Evolutionary conservation across 2,888 invertebrate genomes (phyloP).

Genomic region (Lissocephala sabroskyi): DNA sequence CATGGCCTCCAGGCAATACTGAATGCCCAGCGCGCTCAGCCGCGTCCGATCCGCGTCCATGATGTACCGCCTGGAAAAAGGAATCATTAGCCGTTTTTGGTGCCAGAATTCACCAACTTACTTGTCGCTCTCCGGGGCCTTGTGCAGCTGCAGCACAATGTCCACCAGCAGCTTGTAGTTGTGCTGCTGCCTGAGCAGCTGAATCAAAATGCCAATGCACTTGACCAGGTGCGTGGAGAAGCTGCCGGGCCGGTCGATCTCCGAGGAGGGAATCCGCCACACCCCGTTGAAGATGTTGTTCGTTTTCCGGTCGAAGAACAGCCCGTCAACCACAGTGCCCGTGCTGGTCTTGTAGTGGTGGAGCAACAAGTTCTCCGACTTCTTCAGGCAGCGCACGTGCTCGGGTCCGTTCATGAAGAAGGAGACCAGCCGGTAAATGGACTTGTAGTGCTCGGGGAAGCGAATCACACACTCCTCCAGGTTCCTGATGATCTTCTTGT

Average conservation of each 20-base stretch:
- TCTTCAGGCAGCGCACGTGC: constrained; percentile 78
- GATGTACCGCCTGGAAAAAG: constrained; percentile 83
- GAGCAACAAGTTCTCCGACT: constrained; percentile 81
- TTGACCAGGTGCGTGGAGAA: constrained; percentile 93
- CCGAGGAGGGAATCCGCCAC: constrained; percentile 91
- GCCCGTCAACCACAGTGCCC: constrained; percentile 81
- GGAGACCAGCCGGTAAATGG: constrained; percentile 89
- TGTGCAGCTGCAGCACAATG: constrained; percentile 83
- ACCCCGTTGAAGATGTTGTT: constrained; percentile 94
- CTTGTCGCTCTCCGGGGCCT: constrained; percentile 90
- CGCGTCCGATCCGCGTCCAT: constrained; percentile 88
- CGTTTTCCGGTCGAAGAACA: constrained; percentile 88
- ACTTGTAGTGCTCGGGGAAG: constrained; percentile 94
- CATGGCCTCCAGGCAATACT: constrained; percentile 81
- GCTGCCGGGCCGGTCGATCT: constrained; percentile 93
- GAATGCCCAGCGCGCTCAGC: constrained; percentile 84
- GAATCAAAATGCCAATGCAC: constrained; percentile 85
- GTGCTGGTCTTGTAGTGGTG: constrained; percentile 79
- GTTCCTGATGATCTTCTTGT: constrained; percentile 81
- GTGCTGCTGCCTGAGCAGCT: constrained; percentile 83
- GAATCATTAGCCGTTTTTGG: background rate
- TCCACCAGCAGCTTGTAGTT: constrained; percentile 87
- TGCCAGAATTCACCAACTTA: constrained; percentile 69
- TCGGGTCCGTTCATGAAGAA: constrained; percentile 83
- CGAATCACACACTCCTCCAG: constrained; percentile 88